Evolutionary conservation across 2,888 invertebrate species (phyloP).

Genomic region (Heliothis peltigera): DNA sequence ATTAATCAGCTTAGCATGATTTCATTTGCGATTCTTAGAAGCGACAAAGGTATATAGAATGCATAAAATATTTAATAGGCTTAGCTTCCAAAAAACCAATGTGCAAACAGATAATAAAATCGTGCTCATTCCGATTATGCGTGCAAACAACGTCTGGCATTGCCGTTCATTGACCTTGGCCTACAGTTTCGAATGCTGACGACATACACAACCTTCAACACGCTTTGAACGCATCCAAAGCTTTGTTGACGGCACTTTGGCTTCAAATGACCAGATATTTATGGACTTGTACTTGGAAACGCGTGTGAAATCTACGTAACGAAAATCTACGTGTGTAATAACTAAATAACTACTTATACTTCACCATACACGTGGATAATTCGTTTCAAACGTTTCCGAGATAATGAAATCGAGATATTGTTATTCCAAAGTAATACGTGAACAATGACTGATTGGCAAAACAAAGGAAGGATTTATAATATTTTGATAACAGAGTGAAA

Average conservation of each 20-base stretch:
- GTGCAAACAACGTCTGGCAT: conserved; percentile 56
- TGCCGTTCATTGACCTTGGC: conserved; percentile 74
- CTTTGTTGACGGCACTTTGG: conserved; percentile 50
- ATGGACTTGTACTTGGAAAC: conserved; percentile 8
- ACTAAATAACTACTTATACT: conserved; percentile 4
- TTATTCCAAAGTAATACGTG: conserved; percentile 17
- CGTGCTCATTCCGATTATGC: conserved; percentile 41
- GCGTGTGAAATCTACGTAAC: conserved; percentile 28
- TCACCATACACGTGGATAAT: conserved; percentile 24
- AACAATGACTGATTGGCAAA: conserved; percentile 39
- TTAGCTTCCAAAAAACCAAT: conserved; percentile 5
- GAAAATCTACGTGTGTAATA: too few relatives aligned
- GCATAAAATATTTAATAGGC: not conserved
- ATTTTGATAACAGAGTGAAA: not conserved
- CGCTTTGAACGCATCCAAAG: conserved; percentile 67
- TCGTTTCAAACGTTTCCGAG: conserved; percentile 3
- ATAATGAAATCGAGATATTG: conserved; percentile 26
- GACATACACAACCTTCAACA: conserved; percentile 69
- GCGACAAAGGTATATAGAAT: not conserved
- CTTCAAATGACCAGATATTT: conserved; percentile 34
- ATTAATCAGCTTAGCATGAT: conserved; percentile 1
- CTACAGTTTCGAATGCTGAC: conserved; percentile 71
- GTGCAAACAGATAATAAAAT: conserved; percentile 37
- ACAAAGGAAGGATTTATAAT: conserved; percentile 24
- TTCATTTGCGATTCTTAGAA: not conserved